phyloP scores from a whole-genome alignment of 64 coral and sea anemone genomes.

The Cladopsammia gracilis region DNA sequence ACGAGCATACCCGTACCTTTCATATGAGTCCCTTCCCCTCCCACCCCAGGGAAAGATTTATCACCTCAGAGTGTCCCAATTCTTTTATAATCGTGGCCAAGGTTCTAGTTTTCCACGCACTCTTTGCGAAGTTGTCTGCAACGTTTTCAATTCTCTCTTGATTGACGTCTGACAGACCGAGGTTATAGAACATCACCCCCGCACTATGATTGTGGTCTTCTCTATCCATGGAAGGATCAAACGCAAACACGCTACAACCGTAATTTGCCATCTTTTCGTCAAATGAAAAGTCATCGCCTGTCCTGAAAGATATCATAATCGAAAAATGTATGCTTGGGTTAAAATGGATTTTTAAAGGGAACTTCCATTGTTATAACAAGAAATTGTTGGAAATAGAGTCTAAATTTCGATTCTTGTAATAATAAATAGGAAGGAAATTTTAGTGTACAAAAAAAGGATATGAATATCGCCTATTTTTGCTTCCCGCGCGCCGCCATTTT shows the following conservation, averaged over 20 bases:
- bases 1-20: not conserved
- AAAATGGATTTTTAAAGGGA: no score
- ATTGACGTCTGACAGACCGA: constrained; percentile 73
- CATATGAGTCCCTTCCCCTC: no score
- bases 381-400: no score
- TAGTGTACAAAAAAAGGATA: no score
- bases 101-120: constrained; percentile 78
- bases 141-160: constrained; percentile 11
- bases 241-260: constrained; percentile 87
- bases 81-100: constrained; percentile 72
- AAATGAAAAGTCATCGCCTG: constrained; percentile 83
- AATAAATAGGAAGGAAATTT: no score
- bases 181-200: constrained; percentile 76
- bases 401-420: no score
- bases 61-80: constrained; percentile 80
- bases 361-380: no score
- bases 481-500: no score
- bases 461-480: no score
- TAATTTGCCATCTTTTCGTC: constrained; percentile 81
- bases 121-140: not conserved
- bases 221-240: constrained; percentile 84
- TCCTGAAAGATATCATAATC: constrained; percentile 34
- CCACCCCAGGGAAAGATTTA: not conserved
- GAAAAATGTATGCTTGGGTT: not conserved
- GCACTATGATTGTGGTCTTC: constrained; percentile 67